Conservation (phyloP, 2,797 vertebrate species). For the Periparus ater region DNA sequence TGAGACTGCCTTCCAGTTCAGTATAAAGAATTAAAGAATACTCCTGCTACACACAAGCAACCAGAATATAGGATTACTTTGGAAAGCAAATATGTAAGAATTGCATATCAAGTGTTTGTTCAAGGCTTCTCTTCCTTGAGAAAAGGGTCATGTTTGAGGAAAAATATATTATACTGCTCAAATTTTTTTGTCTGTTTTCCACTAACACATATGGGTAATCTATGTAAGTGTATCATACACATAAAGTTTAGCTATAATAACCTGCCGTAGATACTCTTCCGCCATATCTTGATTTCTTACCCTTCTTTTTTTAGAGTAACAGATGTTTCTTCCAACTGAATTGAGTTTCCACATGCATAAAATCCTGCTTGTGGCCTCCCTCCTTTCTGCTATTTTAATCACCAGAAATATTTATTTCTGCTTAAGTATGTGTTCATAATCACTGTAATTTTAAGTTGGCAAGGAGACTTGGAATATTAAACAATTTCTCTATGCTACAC, state of each 20-base stretch:
- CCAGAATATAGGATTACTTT: not conserved
- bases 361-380: not conserved
- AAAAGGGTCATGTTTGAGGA: not conserved
- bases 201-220: not conserved
- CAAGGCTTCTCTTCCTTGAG: not conserved
- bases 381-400: not conserved
- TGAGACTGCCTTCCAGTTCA: not conserved
- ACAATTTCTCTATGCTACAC: not conserved
- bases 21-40: not conserved
- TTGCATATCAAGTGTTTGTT: not conserved
- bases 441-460: constrained; percentile 9
- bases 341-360: not conserved
- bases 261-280: not conserved
- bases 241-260: not conserved
- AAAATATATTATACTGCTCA: not conserved
- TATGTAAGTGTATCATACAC: not conserved
- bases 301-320: not conserved
- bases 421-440: not conserved
- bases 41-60: not conserved
- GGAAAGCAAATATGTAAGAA: not conserved
- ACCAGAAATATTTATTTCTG: constrained; percentile 22
- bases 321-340: not conserved
- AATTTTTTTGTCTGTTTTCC: not conserved
- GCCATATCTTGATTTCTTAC: not conserved
- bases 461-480: constrained; percentile 26